phyloP scores from a whole-genome alignment of 2,888 invertebrate genomes.

The Hipparchia semele region DNA sequence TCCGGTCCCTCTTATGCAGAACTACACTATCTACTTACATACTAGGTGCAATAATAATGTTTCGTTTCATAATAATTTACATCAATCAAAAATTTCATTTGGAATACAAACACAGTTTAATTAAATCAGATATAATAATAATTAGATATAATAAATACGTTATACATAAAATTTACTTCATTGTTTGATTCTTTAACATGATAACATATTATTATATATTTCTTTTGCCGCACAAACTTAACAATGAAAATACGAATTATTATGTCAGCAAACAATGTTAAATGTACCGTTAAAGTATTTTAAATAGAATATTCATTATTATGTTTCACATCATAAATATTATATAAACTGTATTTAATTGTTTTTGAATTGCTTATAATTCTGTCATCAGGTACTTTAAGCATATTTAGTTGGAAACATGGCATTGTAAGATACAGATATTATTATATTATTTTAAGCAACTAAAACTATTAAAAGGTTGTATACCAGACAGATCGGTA shows the following conservation, averaged over 20 bases:
- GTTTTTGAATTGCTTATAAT: constrained; percentile 7
- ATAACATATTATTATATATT: constrained; percentile 21
- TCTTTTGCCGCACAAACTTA: constrained; percentile 21
- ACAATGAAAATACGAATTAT: constrained; percentile 14
- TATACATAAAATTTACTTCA: not conserved
- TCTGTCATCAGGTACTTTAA: constrained; percentile 16
- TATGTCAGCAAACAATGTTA: constrained; percentile 2
- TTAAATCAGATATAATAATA: no score
- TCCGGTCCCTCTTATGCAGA: constrained; percentile 54
- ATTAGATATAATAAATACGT: no score
- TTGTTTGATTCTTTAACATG: constrained; percentile 4
- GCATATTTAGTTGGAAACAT: not conserved
- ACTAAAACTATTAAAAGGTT: not conserved
- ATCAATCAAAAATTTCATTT: constrained; percentile 45
- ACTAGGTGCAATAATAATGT: constrained; percentile 77
- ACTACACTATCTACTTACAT: constrained; percentile 71
- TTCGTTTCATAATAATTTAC: constrained; percentile 53
- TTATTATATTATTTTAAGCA: not conserved
- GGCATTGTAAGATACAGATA: no score
- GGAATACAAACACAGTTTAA: constrained; percentile 46
- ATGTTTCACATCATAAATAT: constrained; percentile 11
- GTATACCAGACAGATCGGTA: not conserved
- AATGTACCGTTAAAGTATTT: constrained; percentile 10
- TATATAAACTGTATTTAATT: constrained; percentile 3
- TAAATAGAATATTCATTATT: constrained; percentile 3